Conservation (phyloP, 2,797 vertebrate genomes). For the Odontamblyopus rebecca region DNA sequence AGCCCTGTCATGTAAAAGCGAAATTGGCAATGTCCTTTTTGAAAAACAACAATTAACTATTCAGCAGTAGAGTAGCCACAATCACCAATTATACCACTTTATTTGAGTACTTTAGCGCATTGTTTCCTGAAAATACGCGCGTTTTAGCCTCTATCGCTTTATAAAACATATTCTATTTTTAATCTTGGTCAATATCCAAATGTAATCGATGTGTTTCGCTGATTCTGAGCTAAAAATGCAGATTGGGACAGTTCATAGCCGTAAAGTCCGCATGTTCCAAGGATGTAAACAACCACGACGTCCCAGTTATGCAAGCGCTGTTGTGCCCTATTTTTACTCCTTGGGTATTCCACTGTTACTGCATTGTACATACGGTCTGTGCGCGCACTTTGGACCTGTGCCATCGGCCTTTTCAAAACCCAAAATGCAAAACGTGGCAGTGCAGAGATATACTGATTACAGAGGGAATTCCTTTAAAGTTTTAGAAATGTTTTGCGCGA, state of each 20-base stretch:
- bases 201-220: conserved; percentile 9
- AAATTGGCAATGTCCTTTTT: conserved; percentile 26
- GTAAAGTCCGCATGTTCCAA: conserved; percentile 36
- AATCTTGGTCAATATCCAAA: background rate
- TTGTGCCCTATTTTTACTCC: conserved; percentile 69
- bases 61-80: too few species aligned
- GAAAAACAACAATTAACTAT: conserved; percentile 24
- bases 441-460: background rate
- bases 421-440: background rate
- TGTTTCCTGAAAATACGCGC: background rate
- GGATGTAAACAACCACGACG: conserved; percentile 66
- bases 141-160: too few species aligned
- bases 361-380: conserved; percentile 20
- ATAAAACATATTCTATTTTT: background rate
- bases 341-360: conserved; percentile 53
- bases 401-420: background rate
- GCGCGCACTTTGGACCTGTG: background rate
- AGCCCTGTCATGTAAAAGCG: conserved; percentile 29
- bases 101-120: background rate
- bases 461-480: background rate
- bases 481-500: background rate
- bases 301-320: conserved; percentile 68
- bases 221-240: conserved; percentile 26
- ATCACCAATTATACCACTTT: background rate
- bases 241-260: conserved; percentile 25